A percentile compares a stretch with the other conserved stretches of the same genome.
phyloP scores from a whole-genome alignment of 2,797 vertebrate species.

The Sebastolobus alascanus region DNA sequence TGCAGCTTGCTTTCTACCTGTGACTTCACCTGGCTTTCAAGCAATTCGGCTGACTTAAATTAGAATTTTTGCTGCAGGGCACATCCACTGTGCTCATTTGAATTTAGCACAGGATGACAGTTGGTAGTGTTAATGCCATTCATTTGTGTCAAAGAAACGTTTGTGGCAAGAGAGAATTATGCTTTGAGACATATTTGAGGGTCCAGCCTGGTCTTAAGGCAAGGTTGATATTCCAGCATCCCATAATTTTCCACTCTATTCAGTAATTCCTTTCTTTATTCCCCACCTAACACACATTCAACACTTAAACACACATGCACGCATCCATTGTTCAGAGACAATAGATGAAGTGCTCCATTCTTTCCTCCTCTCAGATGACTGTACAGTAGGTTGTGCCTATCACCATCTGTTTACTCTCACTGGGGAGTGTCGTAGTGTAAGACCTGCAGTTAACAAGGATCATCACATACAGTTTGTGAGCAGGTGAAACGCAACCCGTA shows the following conservation, averaged over 20 bases:
- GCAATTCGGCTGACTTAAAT: not conserved
- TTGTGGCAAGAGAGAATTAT: not conserved
- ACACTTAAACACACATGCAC: not conserved
- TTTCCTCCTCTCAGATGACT: not conserved
- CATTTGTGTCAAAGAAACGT: not conserved
- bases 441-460: not conserved
- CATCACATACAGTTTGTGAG: not conserved
- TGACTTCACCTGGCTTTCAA: constrained; percentile 16
- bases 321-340: constrained; percentile 6
- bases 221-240: not conserved
- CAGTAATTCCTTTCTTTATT: not conserved
- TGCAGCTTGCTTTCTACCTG: not conserved
- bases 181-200: constrained; percentile 1
- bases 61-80: constrained; percentile 14
- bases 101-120: not conserved
- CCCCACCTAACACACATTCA: not conserved
- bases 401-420: not conserved
- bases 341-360: not conserved
- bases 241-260: not conserved
- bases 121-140: not conserved
- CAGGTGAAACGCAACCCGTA: not conserved
- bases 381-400: not conserved
- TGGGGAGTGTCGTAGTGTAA: not conserved
- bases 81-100: not conserved
- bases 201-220: not conserved